Evolutionary conservation across 1,140 invertebrate genomes (phyloP).

Genomic region (Gyrodactylus bullatarudis): DNA sequence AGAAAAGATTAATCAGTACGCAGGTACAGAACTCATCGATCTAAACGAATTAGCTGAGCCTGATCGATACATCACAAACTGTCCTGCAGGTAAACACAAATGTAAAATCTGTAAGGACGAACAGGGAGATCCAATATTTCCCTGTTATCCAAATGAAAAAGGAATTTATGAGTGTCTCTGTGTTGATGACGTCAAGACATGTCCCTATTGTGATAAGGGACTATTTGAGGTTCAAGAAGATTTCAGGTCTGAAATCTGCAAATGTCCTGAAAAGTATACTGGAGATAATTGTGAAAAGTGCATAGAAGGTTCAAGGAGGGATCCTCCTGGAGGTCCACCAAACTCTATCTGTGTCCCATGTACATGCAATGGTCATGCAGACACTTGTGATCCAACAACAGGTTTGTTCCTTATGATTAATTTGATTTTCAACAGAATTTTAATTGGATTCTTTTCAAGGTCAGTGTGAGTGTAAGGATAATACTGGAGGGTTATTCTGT

Average conservation of each 20-base stretch:
- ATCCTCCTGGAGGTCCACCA: constrained; percentile 49
- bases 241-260: constrained; percentile 45
- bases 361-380: constrained; percentile 70
- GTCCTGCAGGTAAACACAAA: neutral
- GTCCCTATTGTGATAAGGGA: neutral
- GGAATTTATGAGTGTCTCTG: neutral
- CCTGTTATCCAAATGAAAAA: neutral
- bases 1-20: neutral
- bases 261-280: constrained; percentile 52
- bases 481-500: constrained; percentile 74
- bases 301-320: constrained; percentile 55
- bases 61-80: neutral
- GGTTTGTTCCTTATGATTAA: constrained; percentile 23
- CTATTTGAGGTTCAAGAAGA: constrained; percentile 11
- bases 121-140: neutral
- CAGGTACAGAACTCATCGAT: neutral
- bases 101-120: neutral
- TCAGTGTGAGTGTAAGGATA: constrained; percentile 73
- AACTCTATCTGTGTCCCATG: constrained; percentile 70
- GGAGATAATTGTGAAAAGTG: constrained; percentile 88
- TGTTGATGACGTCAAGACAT: neutral
- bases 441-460: constrained; percentile 23
- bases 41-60: neutral
- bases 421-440: neutral
- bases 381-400: constrained; percentile 67